phyloP scores from a whole-genome alignment of 2,888 invertebrate genomes.

The Hydropsyche betteni region DNA sequence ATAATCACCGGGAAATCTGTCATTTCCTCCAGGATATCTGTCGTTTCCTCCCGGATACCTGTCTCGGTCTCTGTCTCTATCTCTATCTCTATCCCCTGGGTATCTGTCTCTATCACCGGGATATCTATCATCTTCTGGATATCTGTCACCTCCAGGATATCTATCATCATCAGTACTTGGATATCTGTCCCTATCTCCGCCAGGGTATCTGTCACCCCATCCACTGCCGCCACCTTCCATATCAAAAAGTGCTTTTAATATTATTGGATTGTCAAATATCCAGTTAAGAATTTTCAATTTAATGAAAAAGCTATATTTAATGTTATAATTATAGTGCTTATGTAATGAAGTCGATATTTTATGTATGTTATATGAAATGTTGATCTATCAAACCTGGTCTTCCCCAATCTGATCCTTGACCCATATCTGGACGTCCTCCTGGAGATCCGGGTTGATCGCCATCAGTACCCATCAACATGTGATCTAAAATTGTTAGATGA shows the following conservation, averaged over 20 bases:
- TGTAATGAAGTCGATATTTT: background rate
- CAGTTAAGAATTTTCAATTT: slow-evolving; percentile 40
- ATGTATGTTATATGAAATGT: slow-evolving; percentile 5
- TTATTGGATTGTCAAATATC: slow-evolving; percentile 50
- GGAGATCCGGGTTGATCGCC: slow-evolving; percentile 54
- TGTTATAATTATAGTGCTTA: background rate
- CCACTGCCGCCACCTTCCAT: slow-evolving; percentile 59
- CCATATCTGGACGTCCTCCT: slow-evolving; percentile 52
- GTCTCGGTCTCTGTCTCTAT: slow-evolving; percentile 56
- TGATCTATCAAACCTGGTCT: slow-evolving; percentile 48
- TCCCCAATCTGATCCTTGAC: slow-evolving; percentile 46
- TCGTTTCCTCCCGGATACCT: slow-evolving; percentile 54
- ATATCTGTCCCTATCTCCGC: slow-evolving; percentile 60
- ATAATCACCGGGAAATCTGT: slow-evolving; percentile 62
- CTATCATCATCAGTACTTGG: slow-evolving; percentile 59
- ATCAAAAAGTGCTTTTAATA: slow-evolving; percentile 47
- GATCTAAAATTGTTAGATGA: slow-evolving; percentile 56
- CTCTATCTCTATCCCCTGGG: slow-evolving; percentile 59
- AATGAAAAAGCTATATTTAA: background rate
- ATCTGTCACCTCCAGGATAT: slow-evolving; percentile 58
- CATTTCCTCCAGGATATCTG: slow-evolving; percentile 55
- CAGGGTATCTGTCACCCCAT: slow-evolving; percentile 44
- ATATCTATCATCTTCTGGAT: slow-evolving; percentile 55
- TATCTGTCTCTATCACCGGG: slow-evolving; percentile 54
- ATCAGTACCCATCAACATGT: slow-evolving; percentile 59